Evolutionary conservation across 2,797 vertebrate genomes (phyloP), one percentile per base, ranked within the genome.

Genomic region (Rhinophrynus dorsalis): DNA sequence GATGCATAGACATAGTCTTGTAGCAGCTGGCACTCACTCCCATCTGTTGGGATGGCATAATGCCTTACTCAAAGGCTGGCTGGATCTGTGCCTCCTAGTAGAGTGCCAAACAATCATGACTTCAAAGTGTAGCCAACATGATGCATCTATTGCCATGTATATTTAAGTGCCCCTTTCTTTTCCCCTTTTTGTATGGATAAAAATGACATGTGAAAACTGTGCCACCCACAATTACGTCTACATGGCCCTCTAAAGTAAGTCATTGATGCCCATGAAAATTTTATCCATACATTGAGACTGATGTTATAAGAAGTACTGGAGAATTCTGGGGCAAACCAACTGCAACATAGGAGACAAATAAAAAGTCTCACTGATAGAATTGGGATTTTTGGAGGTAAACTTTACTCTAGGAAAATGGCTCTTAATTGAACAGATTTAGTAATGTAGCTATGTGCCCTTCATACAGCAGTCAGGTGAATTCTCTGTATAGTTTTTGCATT

Each of bases 1-100:
- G n/a, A n/a, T n/a, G n/a, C n/a, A n/a, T n/a, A n/a, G n/a, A n/a
- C 33, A 42, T 2, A 15, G 35, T 12, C 32, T 5, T 20, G 23
- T 30, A 8, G 7, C 29, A 42, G 18, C 45, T 3, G 8, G 5
- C 45, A 40, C 33, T 33, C 18, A 20, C 56, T 18, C 21, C 67
- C 58, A 70, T 70, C 58, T 54, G 37, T 29, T 42, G 2, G 47
- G 47, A 52, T 70, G 67, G 67, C 58, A 62, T 8, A 5, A 20
- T 21, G 67, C 48, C 33, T 7, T 30, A 20, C 15, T 30, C 57
- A 26, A 10, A 13, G 24, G 7, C 55, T 50, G 52, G 5, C 35
- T 57, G 52, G 51, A 45, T 29, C 5, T 9, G 29, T 33, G 51
- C 42, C 23, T 37, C 12, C 2, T 17, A 18, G 2, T 40, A 18